Evolutionary conservation across 2,888 invertebrate genomes (phyloP), one percentile per base, ranked within the genome.

Genomic region (Dorcus hopei): DNA sequence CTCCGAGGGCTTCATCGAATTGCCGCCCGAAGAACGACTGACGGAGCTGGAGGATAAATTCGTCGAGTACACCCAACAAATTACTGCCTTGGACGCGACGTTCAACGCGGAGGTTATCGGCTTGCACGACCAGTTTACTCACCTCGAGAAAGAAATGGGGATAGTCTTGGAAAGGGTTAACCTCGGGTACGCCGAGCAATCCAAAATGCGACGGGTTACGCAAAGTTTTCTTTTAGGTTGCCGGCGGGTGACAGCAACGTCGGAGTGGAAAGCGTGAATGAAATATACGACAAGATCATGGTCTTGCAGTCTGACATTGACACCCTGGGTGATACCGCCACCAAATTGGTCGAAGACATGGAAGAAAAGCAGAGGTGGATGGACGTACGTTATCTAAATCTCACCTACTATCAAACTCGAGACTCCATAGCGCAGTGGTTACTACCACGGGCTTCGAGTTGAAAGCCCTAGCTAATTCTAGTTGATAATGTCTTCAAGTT

Each of bases 291-390:
- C 38, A 80, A 79, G 54, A 68, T 82, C 1, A 64, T 75, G 8
- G 63, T 65, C 5, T 66, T 82, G 4, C 78, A 82, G 66, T 65
- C 66, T 1, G 80, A 82, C n/a, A 72, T 82, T 63, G 74, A 75
- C 11, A 69, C 66, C 38, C 61, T 82, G 2, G 71, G 73, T 14
- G 72, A 78, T 42, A 77, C 73, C 0, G 71, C 78, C 0, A 66
- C 71, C 14, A 80, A 80, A 63, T 71, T 87, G 14, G 75, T 82
- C 9, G 80, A 81, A 1, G 87, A 87, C 54, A 82, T 81, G 57
- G 83, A 85, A 26, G 80, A 81, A 51, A 79, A 82, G 14, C 81
- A 84, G 56, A 73, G 77, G 6, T 77, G 82, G 59, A 79, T 85
- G 38, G 82, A 85, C 64, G 86, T 86, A 72, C 62, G 66, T 45